Evolutionary conservation across 2,113 vertebrate genomes (phyloP).

Genomic region (Pterophyllum scalare): DNA sequence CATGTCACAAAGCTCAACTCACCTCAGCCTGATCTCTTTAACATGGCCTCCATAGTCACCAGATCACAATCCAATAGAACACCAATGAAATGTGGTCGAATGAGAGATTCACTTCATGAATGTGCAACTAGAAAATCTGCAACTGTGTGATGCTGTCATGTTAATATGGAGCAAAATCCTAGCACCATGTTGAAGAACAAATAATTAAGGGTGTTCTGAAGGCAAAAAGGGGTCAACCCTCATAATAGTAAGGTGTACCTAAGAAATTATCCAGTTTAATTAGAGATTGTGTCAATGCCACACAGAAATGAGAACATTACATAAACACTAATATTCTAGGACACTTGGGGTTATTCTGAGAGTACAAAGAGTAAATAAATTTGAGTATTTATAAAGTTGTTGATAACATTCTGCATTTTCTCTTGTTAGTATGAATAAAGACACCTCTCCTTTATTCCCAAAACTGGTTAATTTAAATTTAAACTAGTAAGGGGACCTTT

Average conservation of each 20-base stretch:
- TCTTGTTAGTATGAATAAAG: neutral
- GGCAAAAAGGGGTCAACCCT: slow-evolving; percentile 1
- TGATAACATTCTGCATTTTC: neutral
- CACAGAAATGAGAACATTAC: neutral
- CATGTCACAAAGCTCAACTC: neutral
- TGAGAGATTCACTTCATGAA: neutral
- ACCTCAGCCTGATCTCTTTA: neutral
- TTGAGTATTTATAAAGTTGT: neutral
- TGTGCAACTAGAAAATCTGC: neutral
- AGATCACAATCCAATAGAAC: neutral
- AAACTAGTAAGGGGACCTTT: neutral
- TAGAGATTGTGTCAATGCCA: neutral
- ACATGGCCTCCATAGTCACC: neutral
- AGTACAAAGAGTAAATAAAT: neutral
- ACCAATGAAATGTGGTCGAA: neutral
- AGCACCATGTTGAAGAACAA: neutral
- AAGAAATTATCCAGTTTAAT: neutral
- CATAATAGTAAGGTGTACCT: neutral
- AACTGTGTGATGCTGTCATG: neutral
- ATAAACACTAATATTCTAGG: neutral
- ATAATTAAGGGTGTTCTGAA: neutral
- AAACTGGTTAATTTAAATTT: neutral
- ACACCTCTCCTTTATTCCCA: neutral
- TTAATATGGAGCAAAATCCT: neutral
- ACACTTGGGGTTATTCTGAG: neutral